Evolutionary conservation across 2,113 vertebrate species (phyloP).

Genomic region (Meles meles): DNA sequence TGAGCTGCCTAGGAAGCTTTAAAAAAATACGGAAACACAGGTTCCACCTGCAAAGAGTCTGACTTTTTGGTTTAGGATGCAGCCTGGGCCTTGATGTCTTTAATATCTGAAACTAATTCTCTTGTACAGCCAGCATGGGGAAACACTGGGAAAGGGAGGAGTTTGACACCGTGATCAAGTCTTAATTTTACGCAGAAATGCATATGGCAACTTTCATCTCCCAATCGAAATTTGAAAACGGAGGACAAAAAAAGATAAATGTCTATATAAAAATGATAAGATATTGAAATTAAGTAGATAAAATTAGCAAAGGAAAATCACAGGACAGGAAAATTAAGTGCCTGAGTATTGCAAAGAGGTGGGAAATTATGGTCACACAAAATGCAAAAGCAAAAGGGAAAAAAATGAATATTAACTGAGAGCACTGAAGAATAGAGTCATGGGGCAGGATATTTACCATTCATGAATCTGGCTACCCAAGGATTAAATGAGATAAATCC

Average conservation of each 20-base stretch:
- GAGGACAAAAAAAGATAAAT: neutral
- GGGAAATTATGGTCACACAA: neutral
- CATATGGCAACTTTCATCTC: neutral
- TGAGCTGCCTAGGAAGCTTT: neutral
- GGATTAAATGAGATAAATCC: slow-evolving; percentile 49
- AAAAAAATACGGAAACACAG: neutral
- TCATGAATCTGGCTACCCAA: neutral
- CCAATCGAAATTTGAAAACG: neutral
- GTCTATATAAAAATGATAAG: neutral
- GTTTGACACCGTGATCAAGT: neutral
- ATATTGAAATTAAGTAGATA: neutral
- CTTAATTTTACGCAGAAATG: neutral
- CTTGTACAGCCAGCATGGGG: fast-evolving
- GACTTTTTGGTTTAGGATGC: neutral
- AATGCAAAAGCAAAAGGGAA: neutral
- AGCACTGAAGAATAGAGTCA: neutral
- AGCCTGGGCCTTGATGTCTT: neutral
- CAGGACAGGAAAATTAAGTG: neutral
- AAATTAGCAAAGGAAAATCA: neutral
- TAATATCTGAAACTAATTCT: neutral
- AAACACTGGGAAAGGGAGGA: neutral
- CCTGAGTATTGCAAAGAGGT: neutral
- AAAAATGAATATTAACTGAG: neutral
- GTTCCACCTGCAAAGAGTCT: neutral
- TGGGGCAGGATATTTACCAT: neutral